Evolutionary conservation across 2,888 invertebrate genomes (phyloP).

Genomic region (Polyommatus iphigenia): DNA sequence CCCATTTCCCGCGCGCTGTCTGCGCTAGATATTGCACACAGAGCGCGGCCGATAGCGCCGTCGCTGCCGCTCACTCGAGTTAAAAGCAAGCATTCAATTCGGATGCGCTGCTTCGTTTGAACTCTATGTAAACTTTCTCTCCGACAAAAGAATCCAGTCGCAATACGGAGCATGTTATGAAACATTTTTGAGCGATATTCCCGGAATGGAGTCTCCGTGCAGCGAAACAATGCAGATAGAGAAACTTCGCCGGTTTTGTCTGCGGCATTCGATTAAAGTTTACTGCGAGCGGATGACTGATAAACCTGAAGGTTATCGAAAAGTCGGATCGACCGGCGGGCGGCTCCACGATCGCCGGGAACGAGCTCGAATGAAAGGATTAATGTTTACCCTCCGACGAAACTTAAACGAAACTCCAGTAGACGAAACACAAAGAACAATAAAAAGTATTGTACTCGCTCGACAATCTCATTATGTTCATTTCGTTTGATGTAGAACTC

Average conservation of each 20-base stretch:
- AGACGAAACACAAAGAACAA: background rate
- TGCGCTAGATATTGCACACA: conserved; percentile 1
- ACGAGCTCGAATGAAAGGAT: background rate
- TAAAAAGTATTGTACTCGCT: background rate
- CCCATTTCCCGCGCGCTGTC: background rate
- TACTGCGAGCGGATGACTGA: background rate
- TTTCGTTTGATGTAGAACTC: background rate
- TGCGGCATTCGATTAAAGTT: conserved; percentile 4
- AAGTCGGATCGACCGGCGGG: background rate
- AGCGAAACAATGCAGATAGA: conserved; percentile 7
- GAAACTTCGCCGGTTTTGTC: background rate
- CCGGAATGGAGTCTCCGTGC: background rate
- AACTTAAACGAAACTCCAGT: background rate
- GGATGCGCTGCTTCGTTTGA: conserved; percentile 8
- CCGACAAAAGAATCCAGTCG: background rate
- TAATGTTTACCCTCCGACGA: background rate
- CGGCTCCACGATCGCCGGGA: background rate
- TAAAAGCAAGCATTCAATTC: conserved; percentile 16
- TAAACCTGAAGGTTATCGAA: conserved; percentile 2
- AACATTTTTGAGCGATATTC: conserved; percentile 11
- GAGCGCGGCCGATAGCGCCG: background rate
- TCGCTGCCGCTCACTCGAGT: conserved; percentile 1
- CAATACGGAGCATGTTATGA: background rate
- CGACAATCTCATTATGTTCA: background rate
- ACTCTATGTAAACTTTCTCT: conserved; percentile 10